phyloP scores from a whole-genome alignment of 2,888 invertebrate species.

The Agapostemon virescens region DNA sequence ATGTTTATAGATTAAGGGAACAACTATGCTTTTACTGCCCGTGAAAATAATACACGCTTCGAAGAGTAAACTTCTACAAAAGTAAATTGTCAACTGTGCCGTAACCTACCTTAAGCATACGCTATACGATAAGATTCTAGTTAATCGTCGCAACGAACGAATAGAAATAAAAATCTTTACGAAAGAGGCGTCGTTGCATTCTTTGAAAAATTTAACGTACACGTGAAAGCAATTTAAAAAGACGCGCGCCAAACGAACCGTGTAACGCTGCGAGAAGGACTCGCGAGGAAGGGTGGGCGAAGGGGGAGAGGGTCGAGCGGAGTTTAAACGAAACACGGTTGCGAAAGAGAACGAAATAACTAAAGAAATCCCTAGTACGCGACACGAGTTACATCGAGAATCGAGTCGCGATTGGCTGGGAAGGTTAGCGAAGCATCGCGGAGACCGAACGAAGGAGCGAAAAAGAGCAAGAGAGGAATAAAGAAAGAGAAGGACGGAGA shows the following conservation, averaged over 20 bases:
- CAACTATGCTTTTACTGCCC: slow-evolving; percentile 20
- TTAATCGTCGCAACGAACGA: background rate
- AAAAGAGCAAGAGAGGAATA: slow-evolving; percentile 9
- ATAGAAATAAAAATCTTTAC: slow-evolving; percentile 30
- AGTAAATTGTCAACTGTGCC: slow-evolving; percentile 10
- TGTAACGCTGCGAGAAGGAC: background rate
- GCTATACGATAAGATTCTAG: background rate
- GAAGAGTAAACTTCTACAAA: slow-evolving; percentile 25
- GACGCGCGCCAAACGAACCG: background rate
- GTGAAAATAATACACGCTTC: slow-evolving; percentile 10
- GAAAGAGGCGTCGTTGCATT: background rate
- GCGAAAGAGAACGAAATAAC: slow-evolving; percentile 5
- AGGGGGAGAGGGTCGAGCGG: background rate
- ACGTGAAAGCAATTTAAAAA: slow-evolving; percentile 1
- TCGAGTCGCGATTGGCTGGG: slow-evolving; percentile 41
- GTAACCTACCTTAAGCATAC: slow-evolving; percentile 21
- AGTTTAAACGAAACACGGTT: background rate
- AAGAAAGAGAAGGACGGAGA: slow-evolving; percentile 18
- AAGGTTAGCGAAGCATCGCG: background rate
- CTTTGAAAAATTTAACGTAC: background rate
- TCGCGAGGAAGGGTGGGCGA: background rate
- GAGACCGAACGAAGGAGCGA: background rate
- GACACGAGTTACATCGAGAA: slow-evolving; percentile 1
- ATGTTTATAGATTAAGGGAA: slow-evolving; percentile 39
- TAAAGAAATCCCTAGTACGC: slow-evolving; percentile 22